Percentiles rank a stretch among this genome's conserved stretches.
Evolutionary conservation across 2,888 invertebrate genomes (phyloP).

Genomic region (Onchidella celtica): DNA sequence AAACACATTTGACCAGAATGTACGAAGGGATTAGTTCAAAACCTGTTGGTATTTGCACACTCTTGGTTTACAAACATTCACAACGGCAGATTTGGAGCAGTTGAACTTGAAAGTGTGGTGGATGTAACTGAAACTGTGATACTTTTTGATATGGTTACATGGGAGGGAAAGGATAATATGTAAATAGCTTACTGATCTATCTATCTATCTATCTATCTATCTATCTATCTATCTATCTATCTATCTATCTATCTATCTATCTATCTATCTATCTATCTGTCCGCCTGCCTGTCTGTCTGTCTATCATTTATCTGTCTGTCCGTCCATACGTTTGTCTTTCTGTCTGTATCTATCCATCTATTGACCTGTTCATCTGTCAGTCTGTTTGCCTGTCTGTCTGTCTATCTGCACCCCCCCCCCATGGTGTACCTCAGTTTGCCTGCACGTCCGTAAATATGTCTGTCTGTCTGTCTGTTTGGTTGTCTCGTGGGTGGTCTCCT

Average conservation of each 20-base stretch:
- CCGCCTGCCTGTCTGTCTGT: conserved; percentile 1
- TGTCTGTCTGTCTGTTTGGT: neutral
- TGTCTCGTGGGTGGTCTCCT: neutral
- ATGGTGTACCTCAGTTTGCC: neutral
- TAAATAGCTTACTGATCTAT: neutral
- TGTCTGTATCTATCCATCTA: neutral
- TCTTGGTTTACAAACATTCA: too few species aligned
- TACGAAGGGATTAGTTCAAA: too few species aligned
- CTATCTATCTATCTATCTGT: neutral
- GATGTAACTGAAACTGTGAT: too few species aligned
- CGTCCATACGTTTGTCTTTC: neutral
- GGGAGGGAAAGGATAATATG: too few species aligned
- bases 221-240: neutral
- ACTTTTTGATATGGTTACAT: too few species aligned
- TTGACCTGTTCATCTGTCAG: neutral
- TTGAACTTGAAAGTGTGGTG: too few species aligned
- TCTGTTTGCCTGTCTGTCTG: neutral
- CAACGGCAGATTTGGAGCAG: too few species aligned
- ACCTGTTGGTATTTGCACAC: too few species aligned
- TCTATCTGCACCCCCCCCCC: neutral
- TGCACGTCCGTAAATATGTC: neutral
- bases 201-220: neutral
- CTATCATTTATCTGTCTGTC: neutral
- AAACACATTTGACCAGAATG: too few species aligned
- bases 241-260: neutral